These are phyloP conservation scores for Melozone crissalis DNA, from an alignment of 2,113 vertebrate genomes.

Conservation along the genomic window DNA sequence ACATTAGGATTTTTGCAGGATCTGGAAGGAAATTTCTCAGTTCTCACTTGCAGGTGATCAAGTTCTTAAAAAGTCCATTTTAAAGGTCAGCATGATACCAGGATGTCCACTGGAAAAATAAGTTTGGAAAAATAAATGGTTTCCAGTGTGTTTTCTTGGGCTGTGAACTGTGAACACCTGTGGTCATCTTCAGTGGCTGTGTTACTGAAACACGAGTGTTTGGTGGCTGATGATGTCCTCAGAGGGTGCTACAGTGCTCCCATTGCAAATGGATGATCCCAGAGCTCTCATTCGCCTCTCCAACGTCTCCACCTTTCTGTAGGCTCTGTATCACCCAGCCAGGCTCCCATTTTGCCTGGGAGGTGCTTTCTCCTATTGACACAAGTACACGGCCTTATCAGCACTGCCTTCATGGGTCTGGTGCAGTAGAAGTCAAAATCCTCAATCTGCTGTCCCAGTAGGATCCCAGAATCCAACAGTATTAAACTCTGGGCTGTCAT, in stretches of 20 bases:
- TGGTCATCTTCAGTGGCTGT: background rate
- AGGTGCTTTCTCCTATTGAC: background rate
- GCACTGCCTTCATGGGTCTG: background rate
- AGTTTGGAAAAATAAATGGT: background rate
- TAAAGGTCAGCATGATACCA: background rate
- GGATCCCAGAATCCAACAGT: conserved; percentile 5
- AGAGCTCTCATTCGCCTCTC: background rate
- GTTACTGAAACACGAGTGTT: fast-evolving
- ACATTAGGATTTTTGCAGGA: background rate
- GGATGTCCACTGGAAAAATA: background rate
- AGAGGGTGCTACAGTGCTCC: background rate
- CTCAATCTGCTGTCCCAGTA: background rate
- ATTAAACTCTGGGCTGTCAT: background rate
- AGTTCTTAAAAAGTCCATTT: background rate
- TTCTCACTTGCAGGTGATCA: background rate
- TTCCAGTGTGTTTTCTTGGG: background rate
- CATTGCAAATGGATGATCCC: background rate
- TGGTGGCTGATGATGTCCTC: background rate
- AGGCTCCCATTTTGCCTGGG: background rate
- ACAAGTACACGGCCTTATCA: background rate
- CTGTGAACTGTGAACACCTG: background rate
- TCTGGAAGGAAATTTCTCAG: background rate
- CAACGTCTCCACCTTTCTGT: background rate
- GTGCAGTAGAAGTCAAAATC: background rate
- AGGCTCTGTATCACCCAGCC: background rate